Evolutionary conservation across 2,888 invertebrate genomes (phyloP).

Genomic region (Marronus borbonicus): DNA sequence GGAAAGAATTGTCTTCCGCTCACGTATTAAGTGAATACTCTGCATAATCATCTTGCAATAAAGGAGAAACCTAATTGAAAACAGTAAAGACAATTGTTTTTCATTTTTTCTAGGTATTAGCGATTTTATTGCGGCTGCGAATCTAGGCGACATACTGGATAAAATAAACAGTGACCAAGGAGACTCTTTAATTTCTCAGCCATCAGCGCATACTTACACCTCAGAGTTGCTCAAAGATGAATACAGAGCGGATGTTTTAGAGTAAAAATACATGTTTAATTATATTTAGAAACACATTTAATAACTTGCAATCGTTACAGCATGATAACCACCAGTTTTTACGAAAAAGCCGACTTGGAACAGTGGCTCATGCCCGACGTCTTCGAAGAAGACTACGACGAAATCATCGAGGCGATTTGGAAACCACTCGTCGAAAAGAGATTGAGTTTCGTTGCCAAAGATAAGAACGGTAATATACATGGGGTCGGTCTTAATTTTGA

Average conservation of each 20-base stretch:
- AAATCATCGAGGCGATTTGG: constrained; percentile 82
- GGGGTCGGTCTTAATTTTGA: constrained; percentile 88
- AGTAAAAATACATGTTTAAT: constrained; percentile 74
- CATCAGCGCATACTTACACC: constrained; percentile 66
- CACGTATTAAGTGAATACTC: too few relatives aligned
- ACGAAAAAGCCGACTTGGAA: constrained; percentile 89
- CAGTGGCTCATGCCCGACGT: constrained; percentile 83
- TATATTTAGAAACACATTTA: neutral
- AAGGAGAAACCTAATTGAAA: too few relatives aligned
- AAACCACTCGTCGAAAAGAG: constrained; percentile 77
- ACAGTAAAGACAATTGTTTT: neutral
- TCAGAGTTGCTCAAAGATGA: constrained; percentile 75
- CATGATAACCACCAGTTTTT: constrained; percentile 89
- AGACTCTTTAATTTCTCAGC: constrained; percentile 58
- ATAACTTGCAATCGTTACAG: constrained; percentile 67
- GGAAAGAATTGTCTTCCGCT: too few relatives aligned
- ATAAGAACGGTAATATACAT: constrained; percentile 74
- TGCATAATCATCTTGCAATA: too few relatives aligned
- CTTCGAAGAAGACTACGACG: constrained; percentile 78
- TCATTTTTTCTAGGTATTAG: constrained; percentile 75
- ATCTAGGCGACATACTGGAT: constrained; percentile 79
- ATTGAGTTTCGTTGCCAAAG: constrained; percentile 81
- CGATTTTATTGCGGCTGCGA: constrained; percentile 83
- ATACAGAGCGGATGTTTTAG: constrained; percentile 79
- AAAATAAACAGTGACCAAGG: constrained; percentile 71